Evolutionary conservation across 2,888 invertebrate genomes (phyloP).

Genomic region (Proisotoma minuta): DNA sequence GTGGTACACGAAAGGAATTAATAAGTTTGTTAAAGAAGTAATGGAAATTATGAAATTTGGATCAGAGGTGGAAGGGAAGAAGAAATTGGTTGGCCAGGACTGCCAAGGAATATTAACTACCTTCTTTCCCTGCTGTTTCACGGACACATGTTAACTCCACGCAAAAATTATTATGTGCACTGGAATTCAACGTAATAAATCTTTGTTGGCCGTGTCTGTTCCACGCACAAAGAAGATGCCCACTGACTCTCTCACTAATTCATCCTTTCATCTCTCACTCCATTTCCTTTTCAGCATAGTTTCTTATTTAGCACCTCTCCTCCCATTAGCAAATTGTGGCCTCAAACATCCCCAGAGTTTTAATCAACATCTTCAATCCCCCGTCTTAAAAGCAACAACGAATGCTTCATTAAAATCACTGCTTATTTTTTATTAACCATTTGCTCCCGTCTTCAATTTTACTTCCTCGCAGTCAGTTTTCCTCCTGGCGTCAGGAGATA

Average conservation of each 20-base stretch:
- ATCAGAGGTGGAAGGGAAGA: no score
- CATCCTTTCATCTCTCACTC: conserved; percentile 3
- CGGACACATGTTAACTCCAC: conserved; percentile 35
- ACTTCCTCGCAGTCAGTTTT: no score
- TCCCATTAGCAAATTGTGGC: background rate
- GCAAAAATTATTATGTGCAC: conserved; percentile 39
- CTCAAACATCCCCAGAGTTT: no score
- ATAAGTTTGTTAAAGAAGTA: no score
- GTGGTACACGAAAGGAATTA: no score
- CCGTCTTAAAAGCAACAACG: no score
- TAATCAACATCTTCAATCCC: no score
- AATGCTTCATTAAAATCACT: no score
- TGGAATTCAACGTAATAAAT: conserved; percentile 35
- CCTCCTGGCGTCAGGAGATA: no score
- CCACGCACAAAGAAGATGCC: background rate
- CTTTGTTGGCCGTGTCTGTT: conserved; percentile 23
- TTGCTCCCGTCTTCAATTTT: no score
- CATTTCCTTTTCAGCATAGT: background rate
- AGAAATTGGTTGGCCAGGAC: background rate
- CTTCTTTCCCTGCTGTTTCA: conserved; percentile 12
- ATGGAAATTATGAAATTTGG: no score
- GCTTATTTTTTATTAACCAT: no score
- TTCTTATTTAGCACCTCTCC: background rate
- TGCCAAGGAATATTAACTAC: conserved; percentile 1
- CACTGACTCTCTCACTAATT: conserved; percentile 6